Conservation (phyloP, 2,888 invertebrate genomes). For the Macaria notata region DNA sequence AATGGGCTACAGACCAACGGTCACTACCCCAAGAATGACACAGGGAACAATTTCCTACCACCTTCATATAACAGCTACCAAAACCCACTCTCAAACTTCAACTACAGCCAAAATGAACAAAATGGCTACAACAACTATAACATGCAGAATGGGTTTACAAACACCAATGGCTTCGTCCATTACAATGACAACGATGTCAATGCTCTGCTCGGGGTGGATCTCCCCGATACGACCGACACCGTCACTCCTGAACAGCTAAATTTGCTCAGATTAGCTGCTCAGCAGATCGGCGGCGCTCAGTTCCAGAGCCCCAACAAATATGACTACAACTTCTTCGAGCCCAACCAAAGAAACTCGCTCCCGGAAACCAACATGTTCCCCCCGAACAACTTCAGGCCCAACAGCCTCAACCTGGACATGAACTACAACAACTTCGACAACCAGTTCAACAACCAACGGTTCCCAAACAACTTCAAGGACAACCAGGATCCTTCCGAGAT, state of each 20-base stretch:
- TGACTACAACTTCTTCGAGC: slow-evolving; percentile 74
- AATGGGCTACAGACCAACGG: slow-evolving; percentile 49
- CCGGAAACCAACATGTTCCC: slow-evolving; percentile 66
- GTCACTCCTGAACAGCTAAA: slow-evolving; percentile 75
- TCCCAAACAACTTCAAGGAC: slow-evolving; percentile 63
- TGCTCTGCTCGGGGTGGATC: slow-evolving; percentile 58
- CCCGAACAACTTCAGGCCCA: slow-evolving; percentile 60
- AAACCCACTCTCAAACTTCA: slow-evolving; percentile 61
- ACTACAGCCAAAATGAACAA: slow-evolving; percentile 59
- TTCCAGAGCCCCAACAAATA: slow-evolving; percentile 69
- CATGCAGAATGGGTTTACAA: slow-evolving; percentile 61
- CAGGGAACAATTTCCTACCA: slow-evolving; percentile 52
- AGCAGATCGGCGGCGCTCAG: slow-evolving; percentile 76
- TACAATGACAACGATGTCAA: slow-evolving; percentile 63
- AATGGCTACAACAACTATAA: slow-evolving; percentile 64
- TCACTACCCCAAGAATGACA: slow-evolving; percentile 61
- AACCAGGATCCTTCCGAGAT: slow-evolving; percentile 63
- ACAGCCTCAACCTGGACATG: slow-evolving; percentile 69
- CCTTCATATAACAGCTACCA: slow-evolving; percentile 56
- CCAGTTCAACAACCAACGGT: slow-evolving; percentile 55
- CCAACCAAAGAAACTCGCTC: slow-evolving; percentile 72
- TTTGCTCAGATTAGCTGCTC: slow-evolving; percentile 73
- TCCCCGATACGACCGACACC: slow-evolving; percentile 54
- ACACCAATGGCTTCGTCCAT: slow-evolving; percentile 63
- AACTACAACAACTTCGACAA: slow-evolving; percentile 62